These are phyloP conservation scores for Mythimna loreyi DNA, from an alignment of 2,888 invertebrate species.

Conservation along the genomic window DNA sequence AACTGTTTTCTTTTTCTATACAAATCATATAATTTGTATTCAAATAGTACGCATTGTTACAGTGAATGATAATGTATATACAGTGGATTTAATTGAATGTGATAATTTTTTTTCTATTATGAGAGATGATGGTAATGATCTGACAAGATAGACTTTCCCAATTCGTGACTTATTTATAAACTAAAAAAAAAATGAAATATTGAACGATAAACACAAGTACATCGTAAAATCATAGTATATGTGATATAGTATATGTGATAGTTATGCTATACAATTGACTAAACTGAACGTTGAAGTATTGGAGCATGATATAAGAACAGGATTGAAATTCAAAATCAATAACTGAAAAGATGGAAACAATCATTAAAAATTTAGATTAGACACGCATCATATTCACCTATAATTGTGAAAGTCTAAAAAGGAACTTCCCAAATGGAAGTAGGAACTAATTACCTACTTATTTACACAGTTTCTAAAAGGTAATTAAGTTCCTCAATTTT, in stretches of 20 bases:
- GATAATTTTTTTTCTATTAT: not conserved
- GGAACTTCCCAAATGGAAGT: conserved; percentile 18
- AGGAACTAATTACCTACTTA: conserved; percentile 22
- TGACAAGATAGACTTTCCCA: not conserved
- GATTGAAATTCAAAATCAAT: not conserved
- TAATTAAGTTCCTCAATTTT: conserved; percentile 18
- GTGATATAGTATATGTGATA: too few relatives aligned
- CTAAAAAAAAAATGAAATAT: not conserved
- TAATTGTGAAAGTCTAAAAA: not conserved
- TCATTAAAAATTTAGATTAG: not conserved
- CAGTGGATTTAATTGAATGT: not conserved
- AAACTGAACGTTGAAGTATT: not conserved
- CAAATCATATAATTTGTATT: not conserved
- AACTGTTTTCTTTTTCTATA: conserved; percentile 7
- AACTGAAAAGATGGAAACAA: too few relatives aligned
- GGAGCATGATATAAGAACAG: not conserved
- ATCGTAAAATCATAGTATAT: too few relatives aligned
- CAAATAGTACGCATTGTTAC: not conserved
- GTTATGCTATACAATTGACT: not conserved
- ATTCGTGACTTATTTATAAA: not conserved
- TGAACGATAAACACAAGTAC: too few relatives aligned
- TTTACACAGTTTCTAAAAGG: conserved; percentile 19
- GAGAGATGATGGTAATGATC: not conserved
- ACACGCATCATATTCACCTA: not conserved
- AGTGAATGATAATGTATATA: not conserved